These are phyloP conservation scores for Centropus bengalensis DNA, from an alignment of 2,113 vertebrate genomes.

Conservation along the genomic window DNA sequence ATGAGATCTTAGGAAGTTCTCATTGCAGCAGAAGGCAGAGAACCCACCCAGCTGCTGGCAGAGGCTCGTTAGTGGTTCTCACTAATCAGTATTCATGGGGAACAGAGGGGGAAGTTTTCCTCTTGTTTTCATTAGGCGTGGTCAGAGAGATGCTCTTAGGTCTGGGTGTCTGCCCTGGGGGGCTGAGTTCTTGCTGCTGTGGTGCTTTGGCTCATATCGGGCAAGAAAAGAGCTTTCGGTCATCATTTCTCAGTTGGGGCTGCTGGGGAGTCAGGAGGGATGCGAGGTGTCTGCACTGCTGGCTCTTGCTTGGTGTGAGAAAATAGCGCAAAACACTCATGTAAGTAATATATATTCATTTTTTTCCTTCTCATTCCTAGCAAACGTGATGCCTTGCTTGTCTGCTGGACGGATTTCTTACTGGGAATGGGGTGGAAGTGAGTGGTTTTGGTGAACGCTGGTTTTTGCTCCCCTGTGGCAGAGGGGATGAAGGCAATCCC, in stretches of 20 bases:
- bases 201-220: rapidly evolving
- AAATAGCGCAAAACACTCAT: background rate
- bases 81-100: background rate
- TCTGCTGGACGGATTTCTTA: background rate
- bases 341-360: background rate
- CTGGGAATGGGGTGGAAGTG: background rate
- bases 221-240: background rate
- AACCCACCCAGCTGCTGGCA: background rate
- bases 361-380: background rate
- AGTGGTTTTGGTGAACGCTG: background rate
- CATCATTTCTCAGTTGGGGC: background rate
- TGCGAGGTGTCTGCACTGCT: background rate
- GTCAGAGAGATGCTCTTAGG: background rate
- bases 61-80: background rate
- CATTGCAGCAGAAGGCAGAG: background rate
- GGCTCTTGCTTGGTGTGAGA: rapidly evolving
- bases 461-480: background rate
- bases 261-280: background rate
- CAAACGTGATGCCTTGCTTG: background rate
- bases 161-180: background rate
- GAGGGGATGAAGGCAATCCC: background rate
- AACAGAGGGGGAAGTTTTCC: background rate
- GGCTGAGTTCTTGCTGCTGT: background rate
- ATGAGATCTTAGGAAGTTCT: too few relatives aligned
- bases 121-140: background rate